Percentiles rank a stretch among this genome's conserved stretches.
Evolutionary conservation across 2,797 vertebrate species (phyloP).

Genomic region (Neosilurus mollespiculum): DNA sequence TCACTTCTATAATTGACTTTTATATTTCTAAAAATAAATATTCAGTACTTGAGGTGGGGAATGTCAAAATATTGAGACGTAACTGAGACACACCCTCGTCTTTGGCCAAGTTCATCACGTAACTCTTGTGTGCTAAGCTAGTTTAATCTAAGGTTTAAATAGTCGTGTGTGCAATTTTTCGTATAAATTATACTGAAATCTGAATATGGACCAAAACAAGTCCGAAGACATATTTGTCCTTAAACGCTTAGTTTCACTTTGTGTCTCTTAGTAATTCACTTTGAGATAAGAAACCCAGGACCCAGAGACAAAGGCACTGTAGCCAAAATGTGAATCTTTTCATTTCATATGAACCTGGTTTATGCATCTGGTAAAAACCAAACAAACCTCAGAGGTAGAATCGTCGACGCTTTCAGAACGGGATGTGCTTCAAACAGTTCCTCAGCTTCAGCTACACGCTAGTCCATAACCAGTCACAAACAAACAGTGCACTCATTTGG

Average conservation of each 20-base stretch:
- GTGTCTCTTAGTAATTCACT: not conserved
- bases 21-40: not conserved
- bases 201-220: not conserved
- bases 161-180: no score
- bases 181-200: not conserved
- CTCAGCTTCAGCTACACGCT: not conserved
- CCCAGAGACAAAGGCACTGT: not conserved
- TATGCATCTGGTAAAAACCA: not conserved
- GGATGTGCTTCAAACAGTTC: not conserved
- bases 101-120: not conserved
- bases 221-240: not conserved
- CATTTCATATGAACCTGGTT: no score
- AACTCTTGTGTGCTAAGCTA: not conserved
- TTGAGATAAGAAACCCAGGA: not conserved
- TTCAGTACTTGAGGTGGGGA: not conserved
- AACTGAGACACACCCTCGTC: not conserved
- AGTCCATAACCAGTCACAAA: not conserved
- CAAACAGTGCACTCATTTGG: not conserved
- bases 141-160: not conserved
- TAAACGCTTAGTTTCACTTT: not conserved
- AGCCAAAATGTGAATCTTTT: no score
- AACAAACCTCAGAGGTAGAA: not conserved
- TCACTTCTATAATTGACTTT: not conserved
- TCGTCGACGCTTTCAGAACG: not conserved
- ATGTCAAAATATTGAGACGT: no score